Conservation (phyloP, 2,888 invertebrate genomes). For the Ormyrus labotus region DNA sequence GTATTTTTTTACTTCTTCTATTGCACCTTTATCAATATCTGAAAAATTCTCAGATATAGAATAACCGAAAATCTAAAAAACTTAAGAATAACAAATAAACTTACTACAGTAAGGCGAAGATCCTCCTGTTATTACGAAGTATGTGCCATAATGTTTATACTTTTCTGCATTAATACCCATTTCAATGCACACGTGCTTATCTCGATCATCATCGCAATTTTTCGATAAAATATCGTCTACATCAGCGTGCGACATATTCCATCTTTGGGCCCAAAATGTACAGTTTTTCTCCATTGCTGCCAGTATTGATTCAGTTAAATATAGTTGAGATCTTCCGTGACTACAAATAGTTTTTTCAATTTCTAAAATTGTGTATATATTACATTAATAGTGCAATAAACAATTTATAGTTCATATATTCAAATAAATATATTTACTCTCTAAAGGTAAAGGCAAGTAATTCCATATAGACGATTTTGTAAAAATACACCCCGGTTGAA, state of each 20-base stretch:
- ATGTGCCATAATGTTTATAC: conserved; percentile 76
- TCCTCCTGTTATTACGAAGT: conserved; percentile 78
- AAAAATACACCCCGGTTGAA: conserved; percentile 81
- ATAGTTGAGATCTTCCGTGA: conserved; percentile 78
- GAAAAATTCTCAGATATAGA: background rate
- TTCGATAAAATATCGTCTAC: background rate
- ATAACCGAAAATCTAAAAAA: background rate
- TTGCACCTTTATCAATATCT: conserved; percentile 7
- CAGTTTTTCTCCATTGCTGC: conserved; percentile 74
- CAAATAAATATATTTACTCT: no score
- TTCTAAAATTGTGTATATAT: conserved; percentile 67
- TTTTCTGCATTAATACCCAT: conserved; percentile 78
- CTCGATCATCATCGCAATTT: background rate
- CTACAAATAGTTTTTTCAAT: conserved; percentile 79
- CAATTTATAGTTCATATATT: no score
- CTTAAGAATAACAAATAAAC: conserved; percentile 59
- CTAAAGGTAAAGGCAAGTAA: background rate
- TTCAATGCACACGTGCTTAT: conserved; percentile 74
- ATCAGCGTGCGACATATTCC: conserved; percentile 76
- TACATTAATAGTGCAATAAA: no score
- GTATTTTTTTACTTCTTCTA: conserved; percentile 26
- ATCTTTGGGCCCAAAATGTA: conserved; percentile 78
- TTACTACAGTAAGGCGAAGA: conserved; percentile 78
- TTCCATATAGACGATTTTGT: background rate
- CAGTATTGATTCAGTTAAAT: conserved; percentile 79